Evolutionary conservation across 2,888 invertebrate genomes (phyloP).

Genomic region (Cosmia trapezina): DNA sequence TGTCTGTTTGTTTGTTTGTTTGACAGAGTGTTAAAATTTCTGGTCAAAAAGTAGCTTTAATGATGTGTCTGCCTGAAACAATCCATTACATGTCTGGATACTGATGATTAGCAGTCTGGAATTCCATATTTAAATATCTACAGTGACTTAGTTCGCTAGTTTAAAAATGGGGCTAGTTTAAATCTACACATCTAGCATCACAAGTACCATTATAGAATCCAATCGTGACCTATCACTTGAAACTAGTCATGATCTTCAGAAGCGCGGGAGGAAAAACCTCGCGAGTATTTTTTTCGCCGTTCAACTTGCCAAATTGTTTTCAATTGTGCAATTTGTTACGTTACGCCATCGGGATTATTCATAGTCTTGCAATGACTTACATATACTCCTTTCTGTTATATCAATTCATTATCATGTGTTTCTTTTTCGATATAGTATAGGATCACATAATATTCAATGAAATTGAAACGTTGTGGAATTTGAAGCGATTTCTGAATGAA

Average conservation of each 20-base stretch:
- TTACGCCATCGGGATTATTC: constrained; percentile 39
- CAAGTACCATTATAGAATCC: constrained; percentile 12
- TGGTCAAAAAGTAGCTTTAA: constrained; percentile 10
- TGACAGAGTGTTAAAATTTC: constrained; percentile 9
- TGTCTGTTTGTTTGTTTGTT: constrained; percentile 12
- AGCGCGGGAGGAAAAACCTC: constrained; percentile 14
- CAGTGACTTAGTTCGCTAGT: background rate
- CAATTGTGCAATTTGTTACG: constrained; percentile 48
- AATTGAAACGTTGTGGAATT: constrained; percentile 33
- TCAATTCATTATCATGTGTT: constrained; percentile 14
- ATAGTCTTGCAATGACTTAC: constrained; percentile 25
- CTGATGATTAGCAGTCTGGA: background rate
- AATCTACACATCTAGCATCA: constrained; percentile 3
- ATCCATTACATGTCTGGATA: background rate
- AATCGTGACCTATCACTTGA: constrained; percentile 19
- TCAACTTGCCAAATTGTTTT: constrained; percentile 53
- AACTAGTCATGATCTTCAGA: constrained; percentile 28
- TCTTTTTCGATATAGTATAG: constrained; percentile 6
- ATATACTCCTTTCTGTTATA: constrained; percentile 14
- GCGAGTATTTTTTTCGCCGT: constrained; percentile 20
- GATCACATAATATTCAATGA: constrained; percentile 29
- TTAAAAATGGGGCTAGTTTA: background rate
- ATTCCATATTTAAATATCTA: background rate
- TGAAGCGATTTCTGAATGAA: constrained; percentile 11
- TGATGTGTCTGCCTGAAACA: constrained; percentile 5